A percentile compares a stretch with the other conserved stretches of the same genome.
Conservation (phyloP, 2,888 invertebrate species). For the Oscheius sp. region DNA sequence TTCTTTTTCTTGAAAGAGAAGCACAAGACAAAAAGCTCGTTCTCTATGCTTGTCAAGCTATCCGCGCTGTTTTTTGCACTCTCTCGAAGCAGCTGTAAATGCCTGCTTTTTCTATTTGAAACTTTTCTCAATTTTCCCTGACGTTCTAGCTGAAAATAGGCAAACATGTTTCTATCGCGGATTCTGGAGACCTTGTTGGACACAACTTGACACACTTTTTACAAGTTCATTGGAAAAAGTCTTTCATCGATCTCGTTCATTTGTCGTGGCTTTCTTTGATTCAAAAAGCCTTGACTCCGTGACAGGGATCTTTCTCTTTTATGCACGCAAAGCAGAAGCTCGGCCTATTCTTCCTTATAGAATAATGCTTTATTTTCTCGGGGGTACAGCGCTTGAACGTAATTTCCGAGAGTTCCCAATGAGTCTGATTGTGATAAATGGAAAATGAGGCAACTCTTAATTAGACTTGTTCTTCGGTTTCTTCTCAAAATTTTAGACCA, state of each 20-base stretch:
- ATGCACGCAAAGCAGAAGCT: background rate
- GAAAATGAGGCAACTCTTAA: constrained; percentile 7
- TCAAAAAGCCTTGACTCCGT: background rate
- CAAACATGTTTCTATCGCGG: no score
- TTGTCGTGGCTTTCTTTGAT: background rate
- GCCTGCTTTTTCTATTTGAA: no score
- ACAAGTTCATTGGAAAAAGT: background rate
- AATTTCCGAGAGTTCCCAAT: constrained; percentile 1
- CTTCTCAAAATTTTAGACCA: constrained; percentile 6
- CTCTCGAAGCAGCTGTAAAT: no score
- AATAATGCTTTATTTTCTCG: background rate
- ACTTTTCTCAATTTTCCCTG: no score
- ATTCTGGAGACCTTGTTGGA: no score
- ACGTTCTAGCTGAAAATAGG: no score
- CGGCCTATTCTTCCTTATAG: background rate
- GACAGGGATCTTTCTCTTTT: background rate
- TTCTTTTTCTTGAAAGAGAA: no score
- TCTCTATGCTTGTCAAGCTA: no score
- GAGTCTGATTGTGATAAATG: background rate
- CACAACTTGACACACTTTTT: no score
- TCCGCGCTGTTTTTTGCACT: no score
- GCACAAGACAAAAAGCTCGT: no score
- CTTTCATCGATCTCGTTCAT: background rate
- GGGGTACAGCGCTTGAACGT: background rate
- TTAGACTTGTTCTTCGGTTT: constrained; percentile 9